phyloP scores from a whole-genome alignment of 2,888 invertebrate species.

The Hermodice carunculata region DNA sequence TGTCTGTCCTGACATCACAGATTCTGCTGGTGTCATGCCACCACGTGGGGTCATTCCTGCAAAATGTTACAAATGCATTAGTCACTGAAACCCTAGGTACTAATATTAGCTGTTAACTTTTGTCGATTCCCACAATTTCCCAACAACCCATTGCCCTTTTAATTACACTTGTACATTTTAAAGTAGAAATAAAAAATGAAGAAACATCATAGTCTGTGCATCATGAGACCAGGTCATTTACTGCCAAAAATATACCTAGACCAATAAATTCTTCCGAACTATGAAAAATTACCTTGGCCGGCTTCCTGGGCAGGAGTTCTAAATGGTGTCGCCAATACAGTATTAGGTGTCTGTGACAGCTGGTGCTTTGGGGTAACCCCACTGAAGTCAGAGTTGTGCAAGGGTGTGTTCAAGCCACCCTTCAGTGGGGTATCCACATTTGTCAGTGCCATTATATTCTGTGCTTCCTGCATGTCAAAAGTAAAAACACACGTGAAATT shows the following conservation, averaged over 20 bases:
- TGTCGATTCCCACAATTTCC: no score
- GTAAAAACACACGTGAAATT: slow-evolving; percentile 64
- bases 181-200: no score
- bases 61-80: no score
- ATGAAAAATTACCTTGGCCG: not conserved
- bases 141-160: slow-evolving; percentile 39
- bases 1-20: slow-evolving; percentile 47
- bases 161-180: no score
- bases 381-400: slow-evolving; percentile 90
- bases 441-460: slow-evolving; percentile 97
- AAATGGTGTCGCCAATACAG: slow-evolving; percentile 66
- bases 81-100: no score
- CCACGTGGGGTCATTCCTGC: slow-evolving; percentile 22
- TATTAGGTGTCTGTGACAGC: slow-evolving; percentile 66
- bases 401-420: slow-evolving; percentile 93
- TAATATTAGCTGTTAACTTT: no score
- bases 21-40: slow-evolving; percentile 27
- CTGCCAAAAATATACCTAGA: no score
- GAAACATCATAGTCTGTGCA: no score
- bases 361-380: slow-evolving; percentile 83
- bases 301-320: slow-evolving; percentile 54
- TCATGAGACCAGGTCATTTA: no score
- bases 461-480: slow-evolving; percentile 99
- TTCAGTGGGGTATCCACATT: slow-evolving; percentile 98
- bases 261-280: no score